These are phyloP conservation scores for Sigmodon hispidus DNA, from an alignment of 2,113 vertebrate species.

Conservation along the genomic window DNA sequence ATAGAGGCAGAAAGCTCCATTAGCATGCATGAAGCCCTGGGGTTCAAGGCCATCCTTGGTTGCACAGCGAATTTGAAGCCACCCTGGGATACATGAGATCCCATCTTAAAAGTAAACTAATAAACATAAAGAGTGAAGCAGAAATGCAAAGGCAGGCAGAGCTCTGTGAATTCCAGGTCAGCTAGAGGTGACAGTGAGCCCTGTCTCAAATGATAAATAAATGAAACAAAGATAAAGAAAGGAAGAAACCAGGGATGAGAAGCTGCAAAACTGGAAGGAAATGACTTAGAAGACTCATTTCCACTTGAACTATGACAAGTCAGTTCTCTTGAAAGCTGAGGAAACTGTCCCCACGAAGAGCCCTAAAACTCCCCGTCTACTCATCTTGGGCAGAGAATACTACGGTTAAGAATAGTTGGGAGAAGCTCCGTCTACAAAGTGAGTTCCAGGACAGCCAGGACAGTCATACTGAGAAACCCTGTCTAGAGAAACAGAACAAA, in stretches of 20 bases:
- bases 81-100: background rate
- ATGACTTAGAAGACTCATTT: background rate
- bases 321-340: slow-evolving; percentile 8
- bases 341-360: background rate
- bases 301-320: background rate
- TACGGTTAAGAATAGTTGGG: background rate
- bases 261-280: background rate
- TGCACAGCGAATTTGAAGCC: background rate
- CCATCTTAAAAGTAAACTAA: background rate
- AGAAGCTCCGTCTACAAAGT: background rate
- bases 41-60: background rate
- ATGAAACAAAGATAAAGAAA: background rate
- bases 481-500: no score
- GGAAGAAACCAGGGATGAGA: background rate
- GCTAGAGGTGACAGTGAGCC: background rate
- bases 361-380: background rate
- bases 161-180: background rate
- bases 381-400: background rate
- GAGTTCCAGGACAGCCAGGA: no score
- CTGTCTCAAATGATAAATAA: background rate
- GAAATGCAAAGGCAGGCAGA: background rate
- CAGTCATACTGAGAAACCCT: no score
- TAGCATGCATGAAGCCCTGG: background rate
- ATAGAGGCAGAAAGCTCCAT: background rate
- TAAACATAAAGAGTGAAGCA: background rate